A percentile compares a stretch with the other conserved stretches of the same genome.
Conservation (phyloP, 2,888 invertebrate genomes). For the Priocnemis perturbator region DNA sequence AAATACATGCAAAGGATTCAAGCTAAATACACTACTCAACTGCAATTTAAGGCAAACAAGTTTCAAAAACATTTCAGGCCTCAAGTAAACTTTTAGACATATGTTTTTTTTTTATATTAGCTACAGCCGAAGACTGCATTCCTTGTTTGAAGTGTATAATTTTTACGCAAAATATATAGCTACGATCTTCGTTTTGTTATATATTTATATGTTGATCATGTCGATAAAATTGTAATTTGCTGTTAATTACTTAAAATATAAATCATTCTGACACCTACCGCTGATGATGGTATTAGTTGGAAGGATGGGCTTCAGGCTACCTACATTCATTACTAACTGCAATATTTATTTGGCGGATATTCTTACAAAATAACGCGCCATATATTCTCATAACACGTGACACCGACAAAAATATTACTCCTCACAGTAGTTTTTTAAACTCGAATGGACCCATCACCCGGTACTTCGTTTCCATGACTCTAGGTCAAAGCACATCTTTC, state of each 20-base stretch:
- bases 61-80: constrained; percentile 88
- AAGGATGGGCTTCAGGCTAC: constrained; percentile 18
- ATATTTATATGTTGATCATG: constrained; percentile 32
- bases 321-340: constrained; percentile 57
- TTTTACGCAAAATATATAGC: constrained; percentile 28
- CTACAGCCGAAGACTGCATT: neutral
- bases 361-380: constrained; percentile 70
- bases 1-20: constrained; percentile 89
- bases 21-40: constrained; percentile 84
- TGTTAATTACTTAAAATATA: constrained; percentile 31
- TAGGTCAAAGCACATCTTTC: constrained; percentile 33
- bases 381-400: constrained; percentile 64
- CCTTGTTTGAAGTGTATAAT: constrained; percentile 21
- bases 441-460: constrained; percentile 54
- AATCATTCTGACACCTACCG: neutral
- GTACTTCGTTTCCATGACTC: constrained; percentile 37
- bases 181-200: constrained; percentile 21
- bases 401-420: constrained; percentile 67
- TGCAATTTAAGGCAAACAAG: constrained; percentile 89
- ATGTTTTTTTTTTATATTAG: neutral
- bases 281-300: constrained; percentile 7
- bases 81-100: constrained; percentile 85
- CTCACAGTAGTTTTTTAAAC: constrained; percentile 38
- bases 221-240: constrained; percentile 34
- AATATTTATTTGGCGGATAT: constrained; percentile 65